Conservation (phyloP, 1,140 invertebrate species). For the Atta colombica region DNA sequence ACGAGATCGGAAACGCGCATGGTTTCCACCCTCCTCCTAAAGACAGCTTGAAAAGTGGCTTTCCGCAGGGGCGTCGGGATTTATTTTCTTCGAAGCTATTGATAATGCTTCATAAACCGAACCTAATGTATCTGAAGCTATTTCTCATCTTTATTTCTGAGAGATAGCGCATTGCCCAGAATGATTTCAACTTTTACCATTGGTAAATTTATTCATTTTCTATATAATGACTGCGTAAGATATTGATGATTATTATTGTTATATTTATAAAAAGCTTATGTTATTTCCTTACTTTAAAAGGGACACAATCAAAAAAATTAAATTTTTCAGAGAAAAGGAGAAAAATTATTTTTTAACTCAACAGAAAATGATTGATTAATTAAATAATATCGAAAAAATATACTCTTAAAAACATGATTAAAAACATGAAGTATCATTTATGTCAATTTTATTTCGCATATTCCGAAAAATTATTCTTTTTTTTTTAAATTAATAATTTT, state of each 20-base stretch:
- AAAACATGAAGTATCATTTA: too few species aligned
- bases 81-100: constrained; percentile 71
- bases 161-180: neutral
- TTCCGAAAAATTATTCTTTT: too few species aligned
- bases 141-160: constrained; percentile 59
- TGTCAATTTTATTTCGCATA: too few species aligned
- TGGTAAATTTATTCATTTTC: constrained; percentile 8
- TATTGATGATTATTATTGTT: neutral
- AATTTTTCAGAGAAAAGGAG: too few species aligned
- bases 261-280: neutral
- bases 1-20: constrained; percentile 25
- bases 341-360: too few species aligned
- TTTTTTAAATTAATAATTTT: too few species aligned
- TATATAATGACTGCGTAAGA: neutral
- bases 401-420: too few species aligned
- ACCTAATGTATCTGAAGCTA: constrained; percentile 63
- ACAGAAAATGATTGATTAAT: too few species aligned
- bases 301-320: too few species aligned
- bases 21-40: constrained; percentile 22
- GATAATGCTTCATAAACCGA: constrained; percentile 70
- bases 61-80: constrained; percentile 55
- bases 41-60: constrained; percentile 49
- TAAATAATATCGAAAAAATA: too few species aligned
- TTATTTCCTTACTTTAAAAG: too few species aligned
- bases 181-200: neutral